Conservation (phyloP, 2,888 invertebrate genomes). For the Melipona bicolor region DNA sequence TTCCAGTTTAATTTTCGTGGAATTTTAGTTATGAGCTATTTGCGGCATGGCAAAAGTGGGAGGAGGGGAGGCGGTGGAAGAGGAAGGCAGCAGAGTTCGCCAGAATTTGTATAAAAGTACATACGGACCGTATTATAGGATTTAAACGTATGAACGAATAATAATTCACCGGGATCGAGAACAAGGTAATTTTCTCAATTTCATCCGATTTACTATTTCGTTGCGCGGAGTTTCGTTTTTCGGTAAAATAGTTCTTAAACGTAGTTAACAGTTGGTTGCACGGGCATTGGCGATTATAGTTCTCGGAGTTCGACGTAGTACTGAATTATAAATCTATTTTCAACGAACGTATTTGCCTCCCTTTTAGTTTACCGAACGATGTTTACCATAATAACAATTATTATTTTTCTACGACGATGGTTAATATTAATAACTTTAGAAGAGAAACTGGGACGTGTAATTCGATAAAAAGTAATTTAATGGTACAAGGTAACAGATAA, state of each 20-base stretch:
- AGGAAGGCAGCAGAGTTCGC: not conserved
- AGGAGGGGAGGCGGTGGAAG: not conserved
- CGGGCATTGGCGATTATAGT: too few relatives aligned
- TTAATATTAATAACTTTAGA: not conserved
- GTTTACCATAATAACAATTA: not conserved
- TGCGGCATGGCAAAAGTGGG: not conserved
- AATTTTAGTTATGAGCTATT: constrained; percentile 1
- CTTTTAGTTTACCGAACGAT: too few relatives aligned
- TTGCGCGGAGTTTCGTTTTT: not conserved
- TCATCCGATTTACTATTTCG: not conserved
- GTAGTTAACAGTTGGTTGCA: not conserved
- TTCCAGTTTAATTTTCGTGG: not conserved
- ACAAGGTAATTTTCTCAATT: not conserved
- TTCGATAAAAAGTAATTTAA: not conserved
- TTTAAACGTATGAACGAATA: constrained; percentile 1
- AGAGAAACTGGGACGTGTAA: not conserved
- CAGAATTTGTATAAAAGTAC: constrained; percentile 1
- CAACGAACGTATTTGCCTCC: too few relatives aligned
- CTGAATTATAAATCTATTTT: too few relatives aligned
- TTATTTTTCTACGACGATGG: not conserved
- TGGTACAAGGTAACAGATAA: not conserved
- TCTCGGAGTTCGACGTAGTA: too few relatives aligned
- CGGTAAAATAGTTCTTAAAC: not conserved
- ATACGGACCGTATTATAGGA: not conserved
- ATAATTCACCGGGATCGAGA: not conserved